Percentiles rank a stretch among this genome's conserved stretches.
phyloP scores from a whole-genome alignment of 92 coral and sea anemone species.

The Zoanthus sociatus region DNA sequence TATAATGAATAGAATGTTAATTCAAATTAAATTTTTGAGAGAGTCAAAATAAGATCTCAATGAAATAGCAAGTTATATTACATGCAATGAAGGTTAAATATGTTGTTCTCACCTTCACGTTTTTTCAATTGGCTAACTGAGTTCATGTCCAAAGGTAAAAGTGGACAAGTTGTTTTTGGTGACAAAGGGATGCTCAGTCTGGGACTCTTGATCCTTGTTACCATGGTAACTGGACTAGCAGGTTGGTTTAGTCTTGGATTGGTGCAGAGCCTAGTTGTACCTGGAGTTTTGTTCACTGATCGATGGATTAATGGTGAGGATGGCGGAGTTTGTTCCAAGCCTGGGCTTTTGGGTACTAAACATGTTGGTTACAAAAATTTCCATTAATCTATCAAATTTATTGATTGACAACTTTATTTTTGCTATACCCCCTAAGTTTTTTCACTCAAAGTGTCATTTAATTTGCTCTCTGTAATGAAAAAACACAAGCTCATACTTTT shows the following conservation, averaged over 20 bases:
- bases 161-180: slow-evolving; percentile 23
- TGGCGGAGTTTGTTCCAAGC: slow-evolving; percentile 13
- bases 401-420: neutral
- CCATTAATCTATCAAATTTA: neutral
- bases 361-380: neutral
- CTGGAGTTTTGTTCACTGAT: slow-evolving; percentile 21
- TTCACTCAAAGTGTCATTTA: neutral
- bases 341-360: slow-evolving; percentile 25
- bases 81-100: too few species aligned
- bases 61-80: too few species aligned
- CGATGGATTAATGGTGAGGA: slow-evolving; percentile 14
- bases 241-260: slow-evolving; percentile 69
- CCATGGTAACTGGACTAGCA: slow-evolving; percentile 62
- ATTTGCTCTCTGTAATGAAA: neutral
- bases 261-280: slow-evolving; percentile 64
- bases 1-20: too few species aligned
- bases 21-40: too few species aligned
- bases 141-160: neutral
- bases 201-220: slow-evolving; percentile 15
- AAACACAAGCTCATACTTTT: neutral
- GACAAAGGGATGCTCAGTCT: slow-evolving; percentile 45
- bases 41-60: too few species aligned
- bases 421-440: neutral
- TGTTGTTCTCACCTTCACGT: slow-evolving; percentile 7
- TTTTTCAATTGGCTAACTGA: neutral